These are phyloP conservation scores for Abrostola tripartita DNA, from an alignment of 2,888 invertebrate species.

Conservation along the genomic window DNA sequence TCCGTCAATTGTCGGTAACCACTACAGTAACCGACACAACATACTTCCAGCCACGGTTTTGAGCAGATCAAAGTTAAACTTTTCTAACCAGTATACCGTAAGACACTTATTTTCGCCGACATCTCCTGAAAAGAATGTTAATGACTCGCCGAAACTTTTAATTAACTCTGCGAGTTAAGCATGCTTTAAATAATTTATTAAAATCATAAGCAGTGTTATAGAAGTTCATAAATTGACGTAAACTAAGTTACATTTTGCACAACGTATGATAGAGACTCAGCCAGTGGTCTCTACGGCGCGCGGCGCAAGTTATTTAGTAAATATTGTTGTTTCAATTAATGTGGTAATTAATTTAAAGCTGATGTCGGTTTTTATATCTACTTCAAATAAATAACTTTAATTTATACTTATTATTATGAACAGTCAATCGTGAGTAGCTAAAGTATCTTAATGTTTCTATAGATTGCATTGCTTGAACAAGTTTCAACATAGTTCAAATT, in stretches of 20 bases:
- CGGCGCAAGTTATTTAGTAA: no score
- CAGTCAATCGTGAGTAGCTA: no score
- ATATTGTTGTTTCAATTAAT: no score
- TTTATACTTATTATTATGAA: no score
- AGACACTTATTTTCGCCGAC: slow-evolving; percentile 54
- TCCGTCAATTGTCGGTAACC: slow-evolving; percentile 50
- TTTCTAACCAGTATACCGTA: slow-evolving; percentile 41
- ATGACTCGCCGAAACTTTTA: slow-evolving; percentile 78
- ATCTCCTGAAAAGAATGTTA: slow-evolving; percentile 68
- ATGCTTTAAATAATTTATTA: slow-evolving; percentile 70
- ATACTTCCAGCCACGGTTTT: slow-evolving; percentile 45
- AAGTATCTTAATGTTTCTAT: no score
- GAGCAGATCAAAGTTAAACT: slow-evolving; percentile 58
- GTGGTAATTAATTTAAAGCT: no score
- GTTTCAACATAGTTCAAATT: no score
- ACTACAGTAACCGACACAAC: slow-evolving; percentile 9
- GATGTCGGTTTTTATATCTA: no score
- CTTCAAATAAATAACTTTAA: no score
- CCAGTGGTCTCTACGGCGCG: no score
- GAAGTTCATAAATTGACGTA: slow-evolving; percentile 3
- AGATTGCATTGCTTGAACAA: no score
- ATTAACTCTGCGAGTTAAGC: slow-evolving; percentile 77
- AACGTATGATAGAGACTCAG: no score
- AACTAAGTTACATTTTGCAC: neutral
- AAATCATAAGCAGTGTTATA: slow-evolving; percentile 40